Conservation (phyloP, 1,140 invertebrate genomes). For the Cheumatopsyche charites region DNA sequence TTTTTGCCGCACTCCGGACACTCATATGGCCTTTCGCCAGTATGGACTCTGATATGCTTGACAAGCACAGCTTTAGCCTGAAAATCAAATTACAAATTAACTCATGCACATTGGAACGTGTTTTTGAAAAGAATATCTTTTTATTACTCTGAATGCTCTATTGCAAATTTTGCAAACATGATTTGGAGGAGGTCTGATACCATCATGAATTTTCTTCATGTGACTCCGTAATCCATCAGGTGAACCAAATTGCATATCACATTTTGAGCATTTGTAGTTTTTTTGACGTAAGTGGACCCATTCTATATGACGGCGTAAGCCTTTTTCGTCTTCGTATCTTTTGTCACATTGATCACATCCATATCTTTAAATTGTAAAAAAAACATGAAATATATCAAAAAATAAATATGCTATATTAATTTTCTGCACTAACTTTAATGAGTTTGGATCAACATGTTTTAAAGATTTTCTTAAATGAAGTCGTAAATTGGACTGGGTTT, state of each 20-base stretch:
- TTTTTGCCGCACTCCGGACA: slow-evolving; percentile 63
- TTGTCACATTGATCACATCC: slow-evolving; percentile 33
- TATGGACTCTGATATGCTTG: slow-evolving; percentile 47
- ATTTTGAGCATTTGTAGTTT: slow-evolving; percentile 36
- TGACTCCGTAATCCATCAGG: slow-evolving; percentile 41
- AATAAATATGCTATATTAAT: neutral
- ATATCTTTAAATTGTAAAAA: slow-evolving; percentile 37
- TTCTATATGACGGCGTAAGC: slow-evolving; percentile 37
- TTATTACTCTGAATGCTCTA: slow-evolving; percentile 45
- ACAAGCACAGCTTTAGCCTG: slow-evolving; percentile 46
- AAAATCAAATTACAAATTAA: slow-evolving; percentile 7
- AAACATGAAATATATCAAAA: neutral
- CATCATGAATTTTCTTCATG: slow-evolving; percentile 44
- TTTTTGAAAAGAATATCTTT: neutral
- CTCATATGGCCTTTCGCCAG: slow-evolving; percentile 63
- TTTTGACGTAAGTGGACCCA: slow-evolving; percentile 40
- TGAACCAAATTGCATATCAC: slow-evolving; percentile 42
- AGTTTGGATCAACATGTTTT: slow-evolving; percentile 39
- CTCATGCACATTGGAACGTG: neutral
- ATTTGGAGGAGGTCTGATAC: slow-evolving; percentile 34
- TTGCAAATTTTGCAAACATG: slow-evolving; percentile 45
- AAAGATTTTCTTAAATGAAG: slow-evolving; percentile 43
- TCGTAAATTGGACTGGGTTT: slow-evolving; percentile 49
- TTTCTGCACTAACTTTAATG: slow-evolving; percentile 33
- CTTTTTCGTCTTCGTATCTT: slow-evolving; percentile 37